Evolutionary conservation across 2,888 invertebrate genomes (phyloP).

Genomic region (Nomada lathburiana): DNA sequence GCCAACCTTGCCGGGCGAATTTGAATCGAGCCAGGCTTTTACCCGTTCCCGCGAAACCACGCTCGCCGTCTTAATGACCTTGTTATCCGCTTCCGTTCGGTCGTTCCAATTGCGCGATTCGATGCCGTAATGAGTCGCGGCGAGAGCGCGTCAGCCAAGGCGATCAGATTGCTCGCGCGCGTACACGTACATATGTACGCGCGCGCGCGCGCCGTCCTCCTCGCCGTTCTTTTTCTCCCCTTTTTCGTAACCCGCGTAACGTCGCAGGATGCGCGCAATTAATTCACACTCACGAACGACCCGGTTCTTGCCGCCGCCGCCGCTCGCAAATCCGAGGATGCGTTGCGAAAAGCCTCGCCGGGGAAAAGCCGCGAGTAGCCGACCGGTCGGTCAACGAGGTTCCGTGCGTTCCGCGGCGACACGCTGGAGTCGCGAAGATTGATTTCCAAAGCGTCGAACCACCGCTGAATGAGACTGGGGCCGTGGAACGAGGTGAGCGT

Average conservation of each 20-base stretch:
- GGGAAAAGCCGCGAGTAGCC: background rate
- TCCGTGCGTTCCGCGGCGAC: background rate
- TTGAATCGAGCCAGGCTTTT: slow-evolving; percentile 13
- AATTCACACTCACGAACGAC: too few relatives aligned
- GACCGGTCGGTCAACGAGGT: background rate
- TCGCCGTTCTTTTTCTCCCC: slow-evolving; percentile 22
- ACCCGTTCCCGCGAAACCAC: slow-evolving; percentile 10
- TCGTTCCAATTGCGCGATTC: slow-evolving; percentile 34
- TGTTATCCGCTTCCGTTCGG: slow-evolving; percentile 52
- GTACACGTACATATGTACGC: too few relatives aligned
- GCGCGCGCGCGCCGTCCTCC: background rate
- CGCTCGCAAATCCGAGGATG: background rate
- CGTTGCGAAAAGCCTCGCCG: too few relatives aligned
- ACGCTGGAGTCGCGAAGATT: slow-evolving; percentile 48
- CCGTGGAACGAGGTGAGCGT: slow-evolving; percentile 54
- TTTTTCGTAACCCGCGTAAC: background rate
- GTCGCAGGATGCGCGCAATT: too few relatives aligned
- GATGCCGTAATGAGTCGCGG: slow-evolving; percentile 22
- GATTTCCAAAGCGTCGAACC: slow-evolving; percentile 60
- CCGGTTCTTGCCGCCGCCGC: too few relatives aligned
- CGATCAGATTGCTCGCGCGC: slow-evolving; percentile 16
- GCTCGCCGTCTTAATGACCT: slow-evolving; percentile 49
- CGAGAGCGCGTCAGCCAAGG: background rate
- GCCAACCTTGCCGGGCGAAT: background rate
- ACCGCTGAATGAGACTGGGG: slow-evolving; percentile 67